phyloP scores from a whole-genome alignment of 2,888 invertebrate species.

The Nematopogon swammerdamellus region DNA sequence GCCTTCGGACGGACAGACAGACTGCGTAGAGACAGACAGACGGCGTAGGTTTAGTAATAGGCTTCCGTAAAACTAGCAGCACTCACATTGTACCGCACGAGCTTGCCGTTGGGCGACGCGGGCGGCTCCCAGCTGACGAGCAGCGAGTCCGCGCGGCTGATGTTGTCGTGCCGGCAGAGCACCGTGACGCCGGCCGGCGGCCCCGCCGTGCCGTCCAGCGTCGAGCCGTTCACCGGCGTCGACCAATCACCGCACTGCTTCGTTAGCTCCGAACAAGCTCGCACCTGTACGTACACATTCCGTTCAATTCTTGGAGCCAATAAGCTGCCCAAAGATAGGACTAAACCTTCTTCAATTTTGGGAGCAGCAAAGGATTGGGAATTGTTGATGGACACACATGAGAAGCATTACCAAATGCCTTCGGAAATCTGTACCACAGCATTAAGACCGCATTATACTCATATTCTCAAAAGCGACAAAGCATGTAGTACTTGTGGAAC shows the following conservation, averaged over 20 bases:
- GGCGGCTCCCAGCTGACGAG: constrained; percentile 74
- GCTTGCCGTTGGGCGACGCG: constrained; percentile 70
- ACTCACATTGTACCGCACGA: constrained; percentile 71
- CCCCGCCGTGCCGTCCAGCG: constrained; percentile 77
- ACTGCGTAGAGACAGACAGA: no score
- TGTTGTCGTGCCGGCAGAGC: constrained; percentile 45
- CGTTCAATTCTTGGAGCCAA: no score
- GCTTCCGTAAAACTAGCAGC: no score
- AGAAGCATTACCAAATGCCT: no score
- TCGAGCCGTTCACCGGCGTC: constrained; percentile 71
- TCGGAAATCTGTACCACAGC: no score
- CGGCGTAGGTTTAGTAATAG: background rate
- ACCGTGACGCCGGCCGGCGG: constrained; percentile 67
- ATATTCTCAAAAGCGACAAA: no score
- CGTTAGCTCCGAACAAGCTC: constrained; percentile 78
- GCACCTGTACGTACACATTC: constrained; percentile 52
- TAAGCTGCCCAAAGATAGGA: no score
- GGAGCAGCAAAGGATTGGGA: no score
- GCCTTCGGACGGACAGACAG: no score
- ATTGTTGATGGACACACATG: no score
- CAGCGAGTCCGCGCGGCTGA: constrained; percentile 49
- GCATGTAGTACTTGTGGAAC: no score
- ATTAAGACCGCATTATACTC: background rate
- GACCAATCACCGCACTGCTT: constrained; percentile 77
- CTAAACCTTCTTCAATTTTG: no score